phyloP scores from a whole-genome alignment of 2,888 invertebrate genomes.

The Boloria euphrosyne region DNA sequence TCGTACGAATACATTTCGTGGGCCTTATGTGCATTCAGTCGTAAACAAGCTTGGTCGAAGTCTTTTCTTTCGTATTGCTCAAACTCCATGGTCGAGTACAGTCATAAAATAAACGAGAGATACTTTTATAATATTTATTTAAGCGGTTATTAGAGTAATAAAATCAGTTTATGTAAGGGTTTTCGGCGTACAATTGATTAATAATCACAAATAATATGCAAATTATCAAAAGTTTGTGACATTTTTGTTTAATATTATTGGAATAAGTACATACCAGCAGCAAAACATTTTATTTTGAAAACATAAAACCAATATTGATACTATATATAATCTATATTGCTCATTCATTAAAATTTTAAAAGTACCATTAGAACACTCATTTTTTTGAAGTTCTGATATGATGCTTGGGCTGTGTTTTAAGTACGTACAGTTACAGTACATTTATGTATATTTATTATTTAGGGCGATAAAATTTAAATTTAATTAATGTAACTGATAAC shows the following conservation, averaged over 20 bases:
- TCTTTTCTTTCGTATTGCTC: conserved; percentile 20
- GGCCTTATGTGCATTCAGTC: conserved; percentile 17
- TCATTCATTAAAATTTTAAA: neutral
- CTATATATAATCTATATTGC: neutral
- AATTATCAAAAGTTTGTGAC: too few species aligned
- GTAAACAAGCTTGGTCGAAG: conserved; percentile 30
- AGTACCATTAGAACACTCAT: neutral
- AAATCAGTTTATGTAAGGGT: neutral
- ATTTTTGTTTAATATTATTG: too few species aligned
- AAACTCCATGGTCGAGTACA: conserved; percentile 21
- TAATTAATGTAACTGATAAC: too few species aligned
- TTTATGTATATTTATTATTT: too few species aligned
- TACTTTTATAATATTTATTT: conserved; percentile 21
- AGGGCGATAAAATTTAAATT: too few species aligned
- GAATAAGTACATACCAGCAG: too few species aligned
- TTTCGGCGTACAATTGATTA: neutral
- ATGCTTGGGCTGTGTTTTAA: too few species aligned
- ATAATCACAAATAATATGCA: neutral
- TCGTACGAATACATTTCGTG: conserved; percentile 33
- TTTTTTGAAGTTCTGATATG: too few species aligned
- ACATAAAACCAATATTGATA: too few species aligned
- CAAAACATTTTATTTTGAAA: too few species aligned
- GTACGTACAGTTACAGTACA: too few species aligned
- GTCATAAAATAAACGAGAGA: conserved; percentile 18
- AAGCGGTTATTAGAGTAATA: conserved; percentile 15